A percentile compares a stretch with the other conserved stretches of the same genome.
These are phyloP conservation scores for Drosophila testacea DNA, from an alignment of 2,888 invertebrate species.

Conservation along the genomic window DNA sequence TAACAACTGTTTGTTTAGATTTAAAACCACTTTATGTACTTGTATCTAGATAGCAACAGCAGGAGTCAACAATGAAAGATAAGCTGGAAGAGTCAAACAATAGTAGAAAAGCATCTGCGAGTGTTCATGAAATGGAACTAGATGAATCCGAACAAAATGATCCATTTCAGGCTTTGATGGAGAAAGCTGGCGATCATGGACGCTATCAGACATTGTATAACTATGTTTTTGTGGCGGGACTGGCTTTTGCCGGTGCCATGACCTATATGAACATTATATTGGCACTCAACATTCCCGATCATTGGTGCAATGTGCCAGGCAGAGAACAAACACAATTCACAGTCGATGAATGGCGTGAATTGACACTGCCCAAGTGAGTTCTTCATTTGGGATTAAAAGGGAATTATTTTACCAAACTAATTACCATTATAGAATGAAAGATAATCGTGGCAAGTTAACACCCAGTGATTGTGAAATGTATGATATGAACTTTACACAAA, in stretches of 20 bases:
- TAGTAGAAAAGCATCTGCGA: slow-evolving; percentile 55
- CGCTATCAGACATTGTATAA: slow-evolving; percentile 86
- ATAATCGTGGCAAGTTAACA: slow-evolving; percentile 83
- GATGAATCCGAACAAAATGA: slow-evolving; percentile 78
- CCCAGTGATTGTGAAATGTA: slow-evolving; percentile 86
- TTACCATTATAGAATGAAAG: slow-evolving; percentile 71
- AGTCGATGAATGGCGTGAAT: slow-evolving; percentile 85
- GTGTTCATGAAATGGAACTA: slow-evolving; percentile 57
- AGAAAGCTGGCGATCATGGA: slow-evolving; percentile 86
- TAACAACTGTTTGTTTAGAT: slow-evolving; percentile 5
- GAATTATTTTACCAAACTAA: not conserved
- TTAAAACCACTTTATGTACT: slow-evolving; percentile 18
- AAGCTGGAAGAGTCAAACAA: slow-evolving; percentile 45
- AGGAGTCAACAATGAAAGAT: slow-evolving; percentile 54
- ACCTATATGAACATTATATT: slow-evolving; percentile 86
- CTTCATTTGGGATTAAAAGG: not conserved
- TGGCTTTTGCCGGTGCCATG: slow-evolving; percentile 86
- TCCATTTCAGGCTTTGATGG: slow-evolving; percentile 86
- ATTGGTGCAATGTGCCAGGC: slow-evolving; percentile 87
- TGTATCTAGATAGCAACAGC: slow-evolving; percentile 23
- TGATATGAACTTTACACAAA: slow-evolving; percentile 83
- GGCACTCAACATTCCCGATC: slow-evolving; percentile 87
- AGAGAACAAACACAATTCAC: slow-evolving; percentile 85
- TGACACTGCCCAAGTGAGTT: slow-evolving; percentile 86
- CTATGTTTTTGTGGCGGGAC: slow-evolving; percentile 85